Percentiles rank a stretch among this genome's conserved stretches.
phyloP scores from a whole-genome alignment of 2,797 vertebrate genomes.

The Tinamus major region DNA sequence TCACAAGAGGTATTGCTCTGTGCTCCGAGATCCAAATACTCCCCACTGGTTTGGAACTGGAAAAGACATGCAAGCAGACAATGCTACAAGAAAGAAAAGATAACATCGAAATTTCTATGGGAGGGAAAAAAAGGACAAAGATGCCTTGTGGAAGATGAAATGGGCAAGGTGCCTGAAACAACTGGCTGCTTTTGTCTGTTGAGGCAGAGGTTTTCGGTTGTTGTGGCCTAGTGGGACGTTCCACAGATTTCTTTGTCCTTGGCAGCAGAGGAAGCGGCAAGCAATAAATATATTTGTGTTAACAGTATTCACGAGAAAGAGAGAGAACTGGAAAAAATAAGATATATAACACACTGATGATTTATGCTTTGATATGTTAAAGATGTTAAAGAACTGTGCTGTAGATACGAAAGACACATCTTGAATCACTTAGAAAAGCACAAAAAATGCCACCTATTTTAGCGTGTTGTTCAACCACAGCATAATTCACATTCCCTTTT shows the following conservation, averaged over 20 bases:
- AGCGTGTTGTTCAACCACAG: background rate
- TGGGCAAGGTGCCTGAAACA: background rate
- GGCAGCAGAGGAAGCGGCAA: background rate
- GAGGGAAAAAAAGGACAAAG: background rate
- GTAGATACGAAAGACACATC: background rate
- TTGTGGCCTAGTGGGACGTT: background rate
- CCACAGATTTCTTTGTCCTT: background rate
- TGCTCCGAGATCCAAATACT: background rate
- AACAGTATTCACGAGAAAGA: background rate
- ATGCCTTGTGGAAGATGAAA: background rate
- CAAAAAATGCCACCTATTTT: background rate
- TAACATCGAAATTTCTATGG: background rate
- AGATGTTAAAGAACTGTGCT: background rate
- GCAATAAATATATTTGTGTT: background rate
- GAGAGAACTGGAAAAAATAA: background rate
- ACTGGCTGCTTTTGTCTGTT: background rate
- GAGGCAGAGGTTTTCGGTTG: background rate
- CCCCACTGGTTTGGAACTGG: background rate
- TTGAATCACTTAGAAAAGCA: background rate
- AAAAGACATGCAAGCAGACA: background rate
- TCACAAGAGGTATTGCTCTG: background rate
- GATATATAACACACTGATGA: background rate
- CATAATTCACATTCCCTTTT: conserved; percentile 12
- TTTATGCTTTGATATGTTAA: background rate
- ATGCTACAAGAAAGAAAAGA: background rate